Evolutionary conservation across 2,888 invertebrate genomes (phyloP).

Genomic region (Lasioglossum vierecki): DNA sequence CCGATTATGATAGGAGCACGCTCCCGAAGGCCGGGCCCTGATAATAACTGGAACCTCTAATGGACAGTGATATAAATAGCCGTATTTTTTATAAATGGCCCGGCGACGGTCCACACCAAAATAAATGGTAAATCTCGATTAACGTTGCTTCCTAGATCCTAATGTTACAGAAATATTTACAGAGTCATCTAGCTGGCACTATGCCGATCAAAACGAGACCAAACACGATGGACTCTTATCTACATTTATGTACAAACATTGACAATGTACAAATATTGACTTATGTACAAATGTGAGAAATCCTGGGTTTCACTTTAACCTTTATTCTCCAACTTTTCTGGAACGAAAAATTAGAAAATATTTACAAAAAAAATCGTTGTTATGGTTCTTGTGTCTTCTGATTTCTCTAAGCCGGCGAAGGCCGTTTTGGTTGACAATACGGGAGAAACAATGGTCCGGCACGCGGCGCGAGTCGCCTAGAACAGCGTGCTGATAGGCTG

Average conservation of each 20-base stretch:
- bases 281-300: too few species aligned
- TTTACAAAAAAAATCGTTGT: too few species aligned
- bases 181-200: not conserved
- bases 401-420: not conserved
- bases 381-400: too few species aligned
- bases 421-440: not conserved
- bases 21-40: slow-evolving; percentile 27
- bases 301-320: too few species aligned
- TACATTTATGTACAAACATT: too few species aligned
- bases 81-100: not conserved
- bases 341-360: too few species aligned
- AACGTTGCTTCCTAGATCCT: not conserved
- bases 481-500: not conserved
- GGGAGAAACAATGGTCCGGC: not conserved
- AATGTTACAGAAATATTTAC: not conserved
- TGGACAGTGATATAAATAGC: not conserved
- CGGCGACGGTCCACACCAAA: not conserved
- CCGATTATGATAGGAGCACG: slow-evolving; percentile 31
- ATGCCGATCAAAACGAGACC: too few species aligned
- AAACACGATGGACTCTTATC: too few species aligned
- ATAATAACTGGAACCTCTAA: slow-evolving; percentile 24
- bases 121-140: not conserved
- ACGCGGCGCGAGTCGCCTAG: not conserved
- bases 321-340: too few species aligned
- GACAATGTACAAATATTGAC: too few species aligned